A percentile compares a stretch with the other conserved stretches of the same genome.
These are phyloP conservation scores for Tinea trinotella DNA, from an alignment of 2,888 invertebrate species.

Conservation along the genomic window DNA sequence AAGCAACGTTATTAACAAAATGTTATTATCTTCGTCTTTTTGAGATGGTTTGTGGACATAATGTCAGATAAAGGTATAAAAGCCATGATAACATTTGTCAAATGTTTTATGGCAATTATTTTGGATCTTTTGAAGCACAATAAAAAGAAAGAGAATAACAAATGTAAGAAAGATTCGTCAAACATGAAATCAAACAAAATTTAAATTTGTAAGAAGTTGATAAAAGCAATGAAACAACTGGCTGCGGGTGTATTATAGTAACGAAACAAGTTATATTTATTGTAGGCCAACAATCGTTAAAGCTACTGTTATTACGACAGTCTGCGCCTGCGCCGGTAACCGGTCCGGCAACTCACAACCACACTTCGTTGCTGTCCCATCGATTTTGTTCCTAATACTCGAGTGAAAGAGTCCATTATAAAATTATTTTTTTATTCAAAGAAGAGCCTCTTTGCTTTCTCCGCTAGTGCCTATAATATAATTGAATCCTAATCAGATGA, in stretches of 20 bases:
- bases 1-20: background rate
- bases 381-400: constrained; percentile 46
- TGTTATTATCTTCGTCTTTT: background rate
- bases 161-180: background rate
- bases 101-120: no score
- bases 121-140: no score
- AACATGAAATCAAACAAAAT: constrained; percentile 19
- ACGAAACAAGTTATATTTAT: constrained; percentile 51
- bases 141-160: no score
- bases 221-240: constrained; percentile 23
- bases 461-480: constrained; percentile 34
- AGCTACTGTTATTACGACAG: constrained; percentile 57
- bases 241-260: constrained; percentile 29
- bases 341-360: constrained; percentile 35
- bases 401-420: constrained; percentile 28
- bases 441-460: constrained; percentile 30
- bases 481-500: constrained; percentile 31
- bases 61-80: background rate
- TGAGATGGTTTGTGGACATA: background rate
- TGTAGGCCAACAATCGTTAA: constrained; percentile 54
- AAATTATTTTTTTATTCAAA: background rate
- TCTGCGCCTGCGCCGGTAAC: constrained; percentile 31
- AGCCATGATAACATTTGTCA: background rate
- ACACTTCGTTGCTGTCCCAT: constrained; percentile 25
- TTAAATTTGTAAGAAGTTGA: constrained; percentile 22